Conservation (phyloP, 2,113 vertebrate species). For the Eolophus roseicapilla region DNA sequence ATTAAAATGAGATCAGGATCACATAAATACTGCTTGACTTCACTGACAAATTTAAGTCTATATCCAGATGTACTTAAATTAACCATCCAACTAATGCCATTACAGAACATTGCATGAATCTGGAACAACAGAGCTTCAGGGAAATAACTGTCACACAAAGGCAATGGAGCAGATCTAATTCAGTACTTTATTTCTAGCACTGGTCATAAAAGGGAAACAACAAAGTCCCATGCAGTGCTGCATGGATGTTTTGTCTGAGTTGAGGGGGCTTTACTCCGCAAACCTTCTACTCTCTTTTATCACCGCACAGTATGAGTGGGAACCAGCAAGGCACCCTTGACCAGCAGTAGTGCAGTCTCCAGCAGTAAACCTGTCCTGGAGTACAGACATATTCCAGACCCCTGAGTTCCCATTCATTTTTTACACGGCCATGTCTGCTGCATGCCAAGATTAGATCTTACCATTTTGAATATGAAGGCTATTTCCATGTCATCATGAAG, state of each 20-base stretch:
- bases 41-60: not conserved
- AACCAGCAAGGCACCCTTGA: not conserved
- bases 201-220: accelerated
- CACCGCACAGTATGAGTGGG: accelerated
- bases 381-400: accelerated
- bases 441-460: accelerated
- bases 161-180: accelerated
- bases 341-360: accelerated
- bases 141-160: not conserved
- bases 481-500: not conserved
- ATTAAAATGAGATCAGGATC: not conserved
- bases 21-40: not conserved
- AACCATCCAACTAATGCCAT: not conserved
- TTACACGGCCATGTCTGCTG: accelerated
- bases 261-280: accelerated
- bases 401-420: not conserved
- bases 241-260: accelerated
- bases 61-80: not conserved
- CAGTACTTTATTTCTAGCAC: not conserved
- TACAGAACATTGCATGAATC: accelerated
- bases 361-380: not conserved
- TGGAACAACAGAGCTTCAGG: not conserved
- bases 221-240: accelerated
- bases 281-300: not conserved
- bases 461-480: not conserved